phyloP scores from a whole-genome alignment of 1,140 invertebrate genomes.

The Trichogramma pretiosum region DNA sequence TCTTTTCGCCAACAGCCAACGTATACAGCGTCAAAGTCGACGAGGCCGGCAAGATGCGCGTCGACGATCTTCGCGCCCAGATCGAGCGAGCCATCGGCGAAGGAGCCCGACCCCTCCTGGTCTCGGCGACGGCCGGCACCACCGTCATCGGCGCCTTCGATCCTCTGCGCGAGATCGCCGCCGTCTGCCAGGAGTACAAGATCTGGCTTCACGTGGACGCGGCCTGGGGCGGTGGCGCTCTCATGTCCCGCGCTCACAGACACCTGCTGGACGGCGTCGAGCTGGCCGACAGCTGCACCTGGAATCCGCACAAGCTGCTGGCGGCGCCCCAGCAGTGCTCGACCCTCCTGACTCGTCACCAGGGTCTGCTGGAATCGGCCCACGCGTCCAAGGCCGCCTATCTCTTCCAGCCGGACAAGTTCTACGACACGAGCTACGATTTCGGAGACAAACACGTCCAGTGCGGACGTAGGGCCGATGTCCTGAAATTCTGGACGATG shows the following conservation, averaged over 20 bases:
- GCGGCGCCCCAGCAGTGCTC: constrained; percentile 86
- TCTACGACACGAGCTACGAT: constrained; percentile 85
- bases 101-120: constrained; percentile 73
- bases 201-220: constrained; percentile 95
- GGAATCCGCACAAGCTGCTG: constrained; percentile 89
- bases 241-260: constrained; percentile 74
- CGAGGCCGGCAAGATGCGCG: constrained; percentile 66
- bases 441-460: constrained; percentile 90
- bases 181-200: constrained; percentile 71
- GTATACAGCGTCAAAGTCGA: constrained; percentile 67
- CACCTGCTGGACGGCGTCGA: constrained; percentile 71
- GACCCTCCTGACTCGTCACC: constrained; percentile 52
- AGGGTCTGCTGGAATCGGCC: constrained; percentile 34
- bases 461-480: constrained; percentile 88
- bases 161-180: constrained; percentile 70
- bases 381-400: constrained; percentile 73
- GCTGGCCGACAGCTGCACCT: constrained; percentile 82
- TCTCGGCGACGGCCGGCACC: constrained; percentile 82
- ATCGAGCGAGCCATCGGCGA: constrained; percentile 58
- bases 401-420: constrained; percentile 93
- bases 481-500: constrained; percentile 96
- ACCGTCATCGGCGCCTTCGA: constrained; percentile 84
- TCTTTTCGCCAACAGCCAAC: constrained; percentile 46
- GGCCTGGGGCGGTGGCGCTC: constrained; percentile 85
- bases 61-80: constrained; percentile 59